These are phyloP conservation scores for Fabriciana adippe DNA, from an alignment of 2,888 invertebrate species.

Conservation along the genomic window DNA sequence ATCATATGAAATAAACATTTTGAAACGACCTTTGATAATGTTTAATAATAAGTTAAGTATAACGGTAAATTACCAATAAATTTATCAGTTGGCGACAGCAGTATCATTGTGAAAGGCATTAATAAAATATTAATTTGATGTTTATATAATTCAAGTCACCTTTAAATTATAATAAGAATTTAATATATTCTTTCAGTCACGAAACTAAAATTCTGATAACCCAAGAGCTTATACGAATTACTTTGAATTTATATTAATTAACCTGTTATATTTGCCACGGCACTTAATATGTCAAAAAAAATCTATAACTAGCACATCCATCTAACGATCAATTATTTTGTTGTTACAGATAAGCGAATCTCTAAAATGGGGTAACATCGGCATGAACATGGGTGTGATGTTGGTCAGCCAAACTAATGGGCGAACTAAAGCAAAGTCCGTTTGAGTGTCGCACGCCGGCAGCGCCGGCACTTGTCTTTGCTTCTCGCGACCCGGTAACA, in stretches of 20 bases:
- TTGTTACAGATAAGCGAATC: slow-evolving; percentile 87
- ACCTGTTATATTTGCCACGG: not conserved
- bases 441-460: slow-evolving; percentile 73
- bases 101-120: no score
- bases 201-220: no score
- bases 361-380: slow-evolving; percentile 87
- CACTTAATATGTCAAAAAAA: not conserved
- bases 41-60: no score
- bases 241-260: not conserved
- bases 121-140: no score
- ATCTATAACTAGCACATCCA: not conserved
- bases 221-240: no score
- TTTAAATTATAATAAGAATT: no score
- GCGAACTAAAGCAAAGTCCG: slow-evolving; percentile 72
- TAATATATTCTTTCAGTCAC: no score
- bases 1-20: not conserved
- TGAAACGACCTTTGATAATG: slow-evolving; percentile 6
- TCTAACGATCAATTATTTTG: slow-evolving; percentile 38
- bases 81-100: no score
- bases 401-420: slow-evolving; percentile 80
- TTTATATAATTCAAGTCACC: no score
- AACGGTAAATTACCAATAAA: no score
- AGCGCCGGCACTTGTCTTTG: slow-evolving; percentile 65
- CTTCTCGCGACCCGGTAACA: slow-evolving; percentile 66
- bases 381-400: slow-evolving; percentile 86